Conservation (phyloP, 2,113 vertebrate species). For the Engraulis encrasicolus region DNA sequence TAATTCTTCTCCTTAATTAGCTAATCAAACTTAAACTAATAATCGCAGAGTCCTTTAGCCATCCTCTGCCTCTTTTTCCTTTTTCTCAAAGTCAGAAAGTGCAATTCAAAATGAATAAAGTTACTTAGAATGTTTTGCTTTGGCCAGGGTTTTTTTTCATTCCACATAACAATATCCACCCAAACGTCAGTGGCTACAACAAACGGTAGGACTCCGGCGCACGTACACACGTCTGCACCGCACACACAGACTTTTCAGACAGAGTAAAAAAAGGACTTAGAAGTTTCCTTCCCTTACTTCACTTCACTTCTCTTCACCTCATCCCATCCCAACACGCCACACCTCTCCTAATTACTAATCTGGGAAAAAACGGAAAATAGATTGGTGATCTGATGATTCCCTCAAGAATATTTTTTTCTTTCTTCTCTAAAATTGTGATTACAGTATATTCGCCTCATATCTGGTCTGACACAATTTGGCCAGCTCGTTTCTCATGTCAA, state of each 20-base stretch:
- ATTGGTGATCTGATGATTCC: slow-evolving; percentile 53
- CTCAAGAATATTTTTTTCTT: slow-evolving; percentile 35
- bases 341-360: not conserved
- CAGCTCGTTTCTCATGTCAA: slow-evolving; percentile 53
- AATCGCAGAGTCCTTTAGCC: slow-evolving; percentile 29
- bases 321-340: not conserved
- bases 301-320: not conserved
- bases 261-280: not conserved
- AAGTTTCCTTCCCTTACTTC: not conserved
- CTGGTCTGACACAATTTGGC: slow-evolving; percentile 72
- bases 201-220: slow-evolving; percentile 65
- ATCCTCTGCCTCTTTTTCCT: slow-evolving; percentile 50
- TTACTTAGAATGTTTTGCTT: slow-evolving; percentile 74
- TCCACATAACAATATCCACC: slow-evolving; percentile 63
- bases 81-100: slow-evolving; percentile 73
- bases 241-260: slow-evolving; percentile 47
- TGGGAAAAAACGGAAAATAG: slow-evolving; percentile 22
- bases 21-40: slow-evolving; percentile 55
- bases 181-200: slow-evolving; percentile 68
- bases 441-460: slow-evolving; percentile 42
- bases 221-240: slow-evolving; percentile 41
- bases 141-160: slow-evolving; percentile 73
- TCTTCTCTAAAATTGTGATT: slow-evolving; percentile 60
- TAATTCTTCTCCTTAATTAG: slow-evolving; percentile 57
- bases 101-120: slow-evolving; percentile 77